Percentiles rank a stretch among this genome's conserved stretches.
Evolutionary conservation across 2,797 vertebrate genomes (phyloP).

Genomic region (Poliocrania exsul): DNA sequence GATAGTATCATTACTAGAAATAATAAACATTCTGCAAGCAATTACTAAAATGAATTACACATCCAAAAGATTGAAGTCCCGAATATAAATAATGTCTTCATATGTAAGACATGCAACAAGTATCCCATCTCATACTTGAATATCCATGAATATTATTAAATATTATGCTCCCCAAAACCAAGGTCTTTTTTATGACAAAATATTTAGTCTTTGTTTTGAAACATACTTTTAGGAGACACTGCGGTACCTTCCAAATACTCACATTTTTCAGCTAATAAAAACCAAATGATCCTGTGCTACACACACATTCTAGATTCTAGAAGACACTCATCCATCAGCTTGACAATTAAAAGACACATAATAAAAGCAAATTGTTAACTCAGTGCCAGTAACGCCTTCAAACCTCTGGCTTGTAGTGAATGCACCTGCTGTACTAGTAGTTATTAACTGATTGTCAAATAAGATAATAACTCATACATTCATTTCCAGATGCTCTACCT

Average conservation of each 20-base stretch:
- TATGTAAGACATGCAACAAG: background rate
- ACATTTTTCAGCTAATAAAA: background rate
- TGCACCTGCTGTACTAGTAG: background rate
- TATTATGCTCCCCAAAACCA: background rate
- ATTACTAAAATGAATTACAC: background rate
- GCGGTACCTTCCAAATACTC: background rate
- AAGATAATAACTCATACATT: background rate
- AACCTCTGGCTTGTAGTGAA: background rate
- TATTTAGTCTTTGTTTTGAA: background rate
- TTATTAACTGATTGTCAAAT: background rate
- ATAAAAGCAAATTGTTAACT: background rate
- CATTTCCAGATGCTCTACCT: background rate
- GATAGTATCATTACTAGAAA: background rate
- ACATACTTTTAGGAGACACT: background rate
- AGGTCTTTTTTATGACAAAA: background rate
- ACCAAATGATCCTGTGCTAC: background rate
- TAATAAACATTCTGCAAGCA: background rate
- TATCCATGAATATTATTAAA: background rate
- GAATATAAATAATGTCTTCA: background rate
- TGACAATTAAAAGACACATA: background rate
- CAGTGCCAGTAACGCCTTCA: background rate
- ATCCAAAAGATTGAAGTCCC: background rate
- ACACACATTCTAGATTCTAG: background rate
- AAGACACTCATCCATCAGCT: background rate
- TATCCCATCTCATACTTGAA: background rate